Evolutionary conservation across 2,113 vertebrate species (phyloP).

Genomic region (Glaucomys volans): DNA sequence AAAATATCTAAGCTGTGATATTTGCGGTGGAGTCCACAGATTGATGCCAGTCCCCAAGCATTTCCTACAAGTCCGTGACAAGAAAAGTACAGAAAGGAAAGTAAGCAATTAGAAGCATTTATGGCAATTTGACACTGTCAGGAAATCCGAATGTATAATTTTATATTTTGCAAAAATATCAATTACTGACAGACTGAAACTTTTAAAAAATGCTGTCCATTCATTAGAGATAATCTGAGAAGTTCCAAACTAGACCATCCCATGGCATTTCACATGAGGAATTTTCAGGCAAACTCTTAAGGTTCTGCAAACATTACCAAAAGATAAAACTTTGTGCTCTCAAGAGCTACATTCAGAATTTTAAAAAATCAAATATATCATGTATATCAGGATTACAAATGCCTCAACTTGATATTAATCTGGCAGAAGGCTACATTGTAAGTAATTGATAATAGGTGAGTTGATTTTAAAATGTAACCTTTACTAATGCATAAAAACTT

Average conservation of each 20-base stretch:
- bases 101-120: slow-evolving; percentile 31
- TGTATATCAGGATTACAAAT: background rate
- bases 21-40: background rate
- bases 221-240: background rate
- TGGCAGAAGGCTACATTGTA: background rate
- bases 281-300: background rate
- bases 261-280: background rate
- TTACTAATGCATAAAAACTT: background rate
- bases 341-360: background rate
- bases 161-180: slow-evolving; percentile 15
- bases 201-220: background rate
- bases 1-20: background rate
- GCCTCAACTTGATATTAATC: background rate
- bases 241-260: background rate
- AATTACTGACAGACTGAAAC: background rate
- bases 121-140: background rate
- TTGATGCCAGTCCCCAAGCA: background rate
- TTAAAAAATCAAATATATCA: background rate
- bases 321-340: background rate
- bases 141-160: background rate
- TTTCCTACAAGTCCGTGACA: background rate
- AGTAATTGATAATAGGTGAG: background rate
- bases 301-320: background rate
- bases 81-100: background rate
- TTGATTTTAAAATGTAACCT: background rate